Evolutionary conservation across 1,140 invertebrate genomes (phyloP), one percentile per base, ranked within the genome.

Genomic region (Pectinophora gossypiella): DNA sequence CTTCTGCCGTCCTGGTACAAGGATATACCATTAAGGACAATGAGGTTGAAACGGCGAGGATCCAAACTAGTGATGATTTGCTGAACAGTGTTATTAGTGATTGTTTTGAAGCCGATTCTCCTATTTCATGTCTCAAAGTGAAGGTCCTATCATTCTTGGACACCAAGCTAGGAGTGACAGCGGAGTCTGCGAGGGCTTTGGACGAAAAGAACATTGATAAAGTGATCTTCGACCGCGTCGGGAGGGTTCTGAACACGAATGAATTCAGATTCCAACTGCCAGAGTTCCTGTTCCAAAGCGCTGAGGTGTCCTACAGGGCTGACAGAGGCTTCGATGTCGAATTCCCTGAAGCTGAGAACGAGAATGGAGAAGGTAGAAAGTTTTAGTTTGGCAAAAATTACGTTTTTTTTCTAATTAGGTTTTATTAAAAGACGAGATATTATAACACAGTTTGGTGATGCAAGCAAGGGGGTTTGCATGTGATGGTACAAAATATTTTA

Each of bases 71-170:
- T 72, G 91, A 93, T 59, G 92, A 94, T 72, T 89, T 95, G 13
- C 88, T 95, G 21, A 89, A 91, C 12, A 90, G 90, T 62, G 92
- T 94, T 48, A 85, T 94, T 59, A 91, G 91, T 86, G 91, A 92
- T 73, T 95, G 94, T 87, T 90, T 92, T 63, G 89, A 90, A 57
- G 88, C 90, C 12, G 89, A 92, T 51, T 89, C 89, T 0, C 91
- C 91, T 58, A 90, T 91, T 60, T 88, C 89, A 45, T 95, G 94
- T 64, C 84, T 95, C 38, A 94, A 95, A 76, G 89, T 90, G 64
- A 92, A 94, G 76, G 91, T 95, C 47, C 83, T 95, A 6, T 89
- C 88, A 40, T 94, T 92, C 79, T 81, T 95, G 72, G 93, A 95
- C 75, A 90, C 89, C 7, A 87, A 93, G 35, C 77, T 93, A 19